A percentile compares a stretch with the other conserved stretches of the same genome.
Conservation (phyloP, 2,797 vertebrate species). For the Cossypha niveicapilla region DNA sequence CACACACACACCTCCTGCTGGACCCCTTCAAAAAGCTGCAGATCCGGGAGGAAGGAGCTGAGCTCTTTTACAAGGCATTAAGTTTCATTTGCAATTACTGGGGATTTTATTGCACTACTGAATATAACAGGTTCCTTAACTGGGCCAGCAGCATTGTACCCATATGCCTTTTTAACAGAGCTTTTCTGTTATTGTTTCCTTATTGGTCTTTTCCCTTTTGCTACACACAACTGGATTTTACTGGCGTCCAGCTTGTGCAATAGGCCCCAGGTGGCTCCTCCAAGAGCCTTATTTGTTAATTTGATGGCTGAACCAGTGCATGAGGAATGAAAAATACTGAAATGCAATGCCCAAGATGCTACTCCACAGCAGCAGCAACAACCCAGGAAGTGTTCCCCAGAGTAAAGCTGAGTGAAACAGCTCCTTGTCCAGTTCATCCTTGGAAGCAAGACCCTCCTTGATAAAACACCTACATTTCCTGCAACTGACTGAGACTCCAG, state of each 20-base stretch:
- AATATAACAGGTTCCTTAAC: constrained; percentile 57
- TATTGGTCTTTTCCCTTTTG: constrained; percentile 62
- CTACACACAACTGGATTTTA: constrained; percentile 49
- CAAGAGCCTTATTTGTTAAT: constrained; percentile 20
- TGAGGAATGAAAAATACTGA: background rate
- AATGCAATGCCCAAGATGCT: background rate
- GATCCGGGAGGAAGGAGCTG: background rate
- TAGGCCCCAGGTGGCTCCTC: constrained; percentile 36
- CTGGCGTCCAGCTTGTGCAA: constrained; percentile 4
- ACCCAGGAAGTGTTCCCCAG: background rate
- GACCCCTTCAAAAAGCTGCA: background rate
- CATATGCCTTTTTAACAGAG: constrained; percentile 62
- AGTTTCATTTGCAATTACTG: constrained; percentile 70
- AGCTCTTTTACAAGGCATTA: constrained; percentile 70
- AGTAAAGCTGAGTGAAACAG: background rate
- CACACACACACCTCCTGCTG: constrained; percentile 52
- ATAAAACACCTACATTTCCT: background rate
- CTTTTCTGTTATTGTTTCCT: constrained; percentile 65
- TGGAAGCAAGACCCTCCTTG: background rate
- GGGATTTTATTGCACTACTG: constrained; percentile 62
- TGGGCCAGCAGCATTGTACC: constrained; percentile 34
- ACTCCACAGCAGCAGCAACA: background rate
- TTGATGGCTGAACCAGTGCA: constrained; percentile 6
- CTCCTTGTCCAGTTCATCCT: background rate
- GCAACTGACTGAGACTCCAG: background rate